Conservation (phyloP, 2,888 invertebrate genomes). For the Xestia rhomboidea region DNA sequence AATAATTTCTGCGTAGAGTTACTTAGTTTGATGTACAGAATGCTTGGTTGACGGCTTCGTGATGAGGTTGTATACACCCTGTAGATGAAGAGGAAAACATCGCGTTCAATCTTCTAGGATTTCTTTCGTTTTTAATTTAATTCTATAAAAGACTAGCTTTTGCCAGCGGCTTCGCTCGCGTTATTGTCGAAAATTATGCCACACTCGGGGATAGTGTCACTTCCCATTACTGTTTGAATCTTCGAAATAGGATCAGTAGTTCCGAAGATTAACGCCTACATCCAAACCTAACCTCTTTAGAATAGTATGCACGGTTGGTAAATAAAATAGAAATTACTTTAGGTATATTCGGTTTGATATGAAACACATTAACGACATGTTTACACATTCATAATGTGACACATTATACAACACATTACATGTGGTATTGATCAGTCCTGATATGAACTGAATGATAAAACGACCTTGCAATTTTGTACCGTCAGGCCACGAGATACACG, state of each 20-base stretch:
- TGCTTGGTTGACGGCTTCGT: too few species aligned
- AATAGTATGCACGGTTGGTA: background rate
- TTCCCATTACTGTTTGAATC: background rate
- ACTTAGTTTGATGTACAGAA: too few species aligned
- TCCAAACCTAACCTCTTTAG: background rate
- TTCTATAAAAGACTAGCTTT: background rate
- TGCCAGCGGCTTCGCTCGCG: background rate
- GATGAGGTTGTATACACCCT: too few species aligned
- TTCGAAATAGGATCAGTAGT: background rate
- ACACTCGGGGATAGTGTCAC: background rate
- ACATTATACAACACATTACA: slow-evolving; percentile 3
- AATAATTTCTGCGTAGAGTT: too few species aligned
- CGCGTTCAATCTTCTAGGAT: background rate
- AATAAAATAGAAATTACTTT: slow-evolving; percentile 8
- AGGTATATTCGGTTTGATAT: slow-evolving; percentile 29
- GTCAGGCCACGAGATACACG: too few species aligned
- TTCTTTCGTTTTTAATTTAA: background rate
- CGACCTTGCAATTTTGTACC: slow-evolving; percentile 6
- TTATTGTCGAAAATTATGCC: background rate
- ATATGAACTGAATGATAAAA: slow-evolving; percentile 38
- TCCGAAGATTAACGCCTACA: background rate
- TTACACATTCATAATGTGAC: slow-evolving; percentile 12
- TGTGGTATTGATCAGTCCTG: slow-evolving; percentile 30
- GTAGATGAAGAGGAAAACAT: slow-evolving; percentile 12
- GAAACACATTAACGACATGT: slow-evolving; percentile 31